Evolutionary conservation across 2,113 vertebrate genomes (phyloP).

Genomic region (Chaetura pelagica): DNA sequence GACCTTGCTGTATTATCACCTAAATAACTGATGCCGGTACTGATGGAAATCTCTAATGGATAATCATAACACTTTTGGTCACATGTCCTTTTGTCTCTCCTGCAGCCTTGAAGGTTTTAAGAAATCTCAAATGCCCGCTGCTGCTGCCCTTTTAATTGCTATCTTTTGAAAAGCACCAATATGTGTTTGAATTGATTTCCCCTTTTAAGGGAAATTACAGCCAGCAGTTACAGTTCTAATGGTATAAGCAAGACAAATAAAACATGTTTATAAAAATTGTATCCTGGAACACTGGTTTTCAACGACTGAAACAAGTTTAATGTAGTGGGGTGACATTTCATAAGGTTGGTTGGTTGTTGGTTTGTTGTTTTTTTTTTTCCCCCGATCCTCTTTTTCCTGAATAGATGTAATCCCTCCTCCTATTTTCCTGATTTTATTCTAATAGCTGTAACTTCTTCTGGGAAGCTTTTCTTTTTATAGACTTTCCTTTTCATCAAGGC

Average conservation of each 20-base stretch:
- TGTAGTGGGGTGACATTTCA: slow-evolving; percentile 18
- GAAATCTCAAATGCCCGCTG: slow-evolving; percentile 78
- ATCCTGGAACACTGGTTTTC: slow-evolving; percentile 82
- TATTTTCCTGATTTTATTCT: not conserved
- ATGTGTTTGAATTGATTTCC: slow-evolving; percentile 80
- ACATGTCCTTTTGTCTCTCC: slow-evolving; percentile 73
- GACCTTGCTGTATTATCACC: slow-evolving; percentile 78
- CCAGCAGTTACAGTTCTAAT: slow-evolving; percentile 79
- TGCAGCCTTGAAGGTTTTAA: slow-evolving; percentile 82
- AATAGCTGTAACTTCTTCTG: slow-evolving; percentile 21
- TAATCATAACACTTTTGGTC: slow-evolving; percentile 81
- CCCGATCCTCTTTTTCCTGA: not conserved
- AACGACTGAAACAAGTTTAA: slow-evolving; percentile 57
- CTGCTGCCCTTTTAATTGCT: slow-evolving; percentile 82
- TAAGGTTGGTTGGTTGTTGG: not conserved
- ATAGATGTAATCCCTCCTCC: not conserved
- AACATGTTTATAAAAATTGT: slow-evolving; percentile 82
- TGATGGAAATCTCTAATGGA: slow-evolving; percentile 78
- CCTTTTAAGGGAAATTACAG: slow-evolving; percentile 81
- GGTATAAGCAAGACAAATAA: slow-evolving; percentile 82
- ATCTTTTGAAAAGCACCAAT: slow-evolving; percentile 85
- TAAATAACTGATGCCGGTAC: slow-evolving; percentile 80
- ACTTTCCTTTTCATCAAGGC: slow-evolving; percentile 39
- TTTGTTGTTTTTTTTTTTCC: not conserved
- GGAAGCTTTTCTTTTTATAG: slow-evolving; percentile 15